phyloP scores from a whole-genome alignment of 2,888 invertebrate genomes.

The Epirrhoe tristata region DNA sequence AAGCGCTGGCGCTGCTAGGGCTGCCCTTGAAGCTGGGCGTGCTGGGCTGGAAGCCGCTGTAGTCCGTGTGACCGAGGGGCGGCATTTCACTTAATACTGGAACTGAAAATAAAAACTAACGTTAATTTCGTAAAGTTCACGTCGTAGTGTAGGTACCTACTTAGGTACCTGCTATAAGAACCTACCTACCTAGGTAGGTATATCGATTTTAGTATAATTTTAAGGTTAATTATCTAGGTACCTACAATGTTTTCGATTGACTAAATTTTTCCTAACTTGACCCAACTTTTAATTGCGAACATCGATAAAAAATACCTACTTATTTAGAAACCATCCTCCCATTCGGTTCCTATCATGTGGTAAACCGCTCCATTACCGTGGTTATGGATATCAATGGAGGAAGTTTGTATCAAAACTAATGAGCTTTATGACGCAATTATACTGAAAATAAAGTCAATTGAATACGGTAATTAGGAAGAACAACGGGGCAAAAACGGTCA shows the following conservation, averaged over 20 bases:
- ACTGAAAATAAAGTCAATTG: constrained; percentile 13
- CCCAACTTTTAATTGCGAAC: not conserved
- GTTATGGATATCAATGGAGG: constrained; percentile 57
- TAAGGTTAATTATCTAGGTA: too few relatives aligned
- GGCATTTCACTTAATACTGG: constrained; percentile 85
- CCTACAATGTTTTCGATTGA: not conserved
- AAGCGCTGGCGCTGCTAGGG: constrained; percentile 66
- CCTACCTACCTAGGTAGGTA: too few relatives aligned
- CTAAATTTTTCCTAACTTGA: not conserved
- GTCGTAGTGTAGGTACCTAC: too few relatives aligned
- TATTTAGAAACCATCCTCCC: constrained; percentile 30
- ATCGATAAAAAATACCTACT: constrained; percentile 11
- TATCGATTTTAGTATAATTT: too few relatives aligned
- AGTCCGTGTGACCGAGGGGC: constrained; percentile 73
- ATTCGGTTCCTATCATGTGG: constrained; percentile 58
- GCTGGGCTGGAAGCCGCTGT: constrained; percentile 73
- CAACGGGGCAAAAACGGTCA: not conserved
- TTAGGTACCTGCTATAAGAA: too few relatives aligned
- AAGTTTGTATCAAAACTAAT: constrained; percentile 57
- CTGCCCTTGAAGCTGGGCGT: constrained; percentile 74
- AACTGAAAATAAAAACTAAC: constrained; percentile 38
- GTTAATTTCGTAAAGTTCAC: not conserved
- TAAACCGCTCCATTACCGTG: constrained; percentile 64
- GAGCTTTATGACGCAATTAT: constrained; percentile 38
- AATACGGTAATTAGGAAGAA: not conserved